Evolutionary conservation across 2,113 vertebrate species (phyloP), one percentile per base, ranked within the genome.

Genomic region (Pomatostomus ruficeps): DNA sequence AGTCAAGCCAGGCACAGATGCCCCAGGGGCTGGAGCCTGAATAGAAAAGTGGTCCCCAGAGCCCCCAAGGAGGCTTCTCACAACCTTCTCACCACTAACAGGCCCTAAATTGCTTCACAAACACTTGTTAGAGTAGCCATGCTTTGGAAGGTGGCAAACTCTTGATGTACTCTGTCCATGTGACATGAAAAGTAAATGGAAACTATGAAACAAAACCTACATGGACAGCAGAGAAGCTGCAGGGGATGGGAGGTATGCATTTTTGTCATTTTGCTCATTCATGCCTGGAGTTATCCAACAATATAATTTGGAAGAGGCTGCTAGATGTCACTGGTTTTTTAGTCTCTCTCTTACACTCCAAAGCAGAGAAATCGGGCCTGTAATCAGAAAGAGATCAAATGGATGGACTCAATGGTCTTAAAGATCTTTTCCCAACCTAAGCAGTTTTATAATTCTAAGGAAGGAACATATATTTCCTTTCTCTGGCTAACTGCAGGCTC

Each of bases 51-150:
- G 11, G 14, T 33, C 5, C 18, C n/a, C 0, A 2, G 36, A 22
- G 9, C 2, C 12, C 7, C 21, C 16, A 49, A 1, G 26, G 8
- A 62, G 24, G 16, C 5, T 43, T 40, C 57, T 58, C 2, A 1
- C 46, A 89, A 11, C 15, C n/a, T 58, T 87, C 20, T 67, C 48
- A 25, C 9, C 0, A 1, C 12, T 31, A 57, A 43, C 0, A 0
- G n/a, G 8, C 13, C 23, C 24, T 33, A 66, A 49, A 73, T 23
- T 15, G 2, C 16, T 38, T 61, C 33, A 68, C 36, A 66, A 70
- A 49, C 20, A 3, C 68, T 38, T 65, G 7, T 35, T 42, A 54
- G 52, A 52, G 11, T 24, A 70, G 12, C 20, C 1, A 2, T 22
- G 12, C 48, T 59, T 59, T 52, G 38, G 43, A 83, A 78, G 14